These are phyloP conservation scores for Sarcoramphus papa DNA, from an alignment of 2,797 vertebrate genomes.

Conservation along the genomic window DNA sequence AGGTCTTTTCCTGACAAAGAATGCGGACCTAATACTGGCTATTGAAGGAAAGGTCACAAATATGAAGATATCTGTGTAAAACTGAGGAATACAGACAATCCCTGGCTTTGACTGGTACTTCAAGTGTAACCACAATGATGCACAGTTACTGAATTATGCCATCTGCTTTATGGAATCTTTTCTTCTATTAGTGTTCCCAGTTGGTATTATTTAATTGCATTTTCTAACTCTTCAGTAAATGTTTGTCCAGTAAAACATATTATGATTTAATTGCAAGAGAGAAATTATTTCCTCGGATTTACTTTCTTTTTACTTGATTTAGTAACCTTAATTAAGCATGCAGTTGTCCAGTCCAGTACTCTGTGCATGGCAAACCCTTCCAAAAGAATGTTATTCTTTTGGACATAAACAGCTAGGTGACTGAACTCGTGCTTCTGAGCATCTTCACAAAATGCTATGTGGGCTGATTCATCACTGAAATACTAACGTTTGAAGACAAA, in stretches of 20 bases:
- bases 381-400: neutral
- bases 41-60: neutral
- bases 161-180: neutral
- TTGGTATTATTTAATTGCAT: neutral
- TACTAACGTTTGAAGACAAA: neutral
- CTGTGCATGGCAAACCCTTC: neutral
- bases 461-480: neutral
- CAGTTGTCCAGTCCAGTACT: neutral
- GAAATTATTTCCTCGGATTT: neutral
- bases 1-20: neutral
- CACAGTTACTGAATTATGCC: neutral
- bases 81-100: neutral
- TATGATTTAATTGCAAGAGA: neutral
- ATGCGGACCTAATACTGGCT: neutral
- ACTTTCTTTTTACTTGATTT: neutral
- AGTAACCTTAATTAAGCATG: neutral
- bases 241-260: neutral
- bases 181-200: neutral
- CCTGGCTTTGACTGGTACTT: neutral
- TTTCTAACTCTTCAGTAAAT: neutral
- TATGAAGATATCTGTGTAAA: neutral
- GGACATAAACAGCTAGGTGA: neutral
- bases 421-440: neutral
- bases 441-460: neutral
- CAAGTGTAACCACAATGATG: neutral